Base-by-base conservation (phyloP, 2,888 invertebrate species). In the Troides aeacus region DNA sequence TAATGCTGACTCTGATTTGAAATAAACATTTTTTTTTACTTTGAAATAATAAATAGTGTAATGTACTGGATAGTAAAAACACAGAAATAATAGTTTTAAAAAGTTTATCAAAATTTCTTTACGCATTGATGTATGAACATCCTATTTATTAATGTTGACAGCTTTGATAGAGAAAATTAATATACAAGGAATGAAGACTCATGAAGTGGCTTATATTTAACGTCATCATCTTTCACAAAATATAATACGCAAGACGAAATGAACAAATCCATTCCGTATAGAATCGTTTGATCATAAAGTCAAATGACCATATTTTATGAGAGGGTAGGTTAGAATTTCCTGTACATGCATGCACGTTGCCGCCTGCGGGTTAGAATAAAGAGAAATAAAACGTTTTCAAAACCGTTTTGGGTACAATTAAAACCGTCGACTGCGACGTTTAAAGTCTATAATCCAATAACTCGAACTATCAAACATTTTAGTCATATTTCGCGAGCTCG, bases 321-420 rank as follows among this genome's bases (percentile, higher is more conserved):
- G 63, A 36, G 59, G 39, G n/a, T 68, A 23, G 18, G 63, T 68
- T 68, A 64, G 46, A 68, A 63, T 50, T 68, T 58, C 57, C 18
- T 50, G 21, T 59, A 30, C 50, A 50, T 50, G 59, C 59, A 68
- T 64, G 18, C 59, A 64, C 39, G 18, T 12, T 36, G 3, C 50
- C 30, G 59, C 64, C 64, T 39, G 68, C 59, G 68, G 60, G 68
- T 64, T 61, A 24, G 64, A 69, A 64, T 64, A 64, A 53, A 68
- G 62, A 59, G 63, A 62, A 59, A 64, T 64, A 69, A 64, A 69
- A 39, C 42, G n/a, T 23, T 60, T 23, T 6, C 15, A 53, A 69
- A 56, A 12, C 15, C 1, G 23, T 42, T 24, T 60, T 23, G 59
- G 18, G 24, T 64, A 56, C 24, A 69, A 69, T 69, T 36, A 60